Evolutionary conservation across 64 coral and sea anemone species (phyloP), one percentile per base, ranked within the genome.

Genomic region (Platygyra sinensis): DNA sequence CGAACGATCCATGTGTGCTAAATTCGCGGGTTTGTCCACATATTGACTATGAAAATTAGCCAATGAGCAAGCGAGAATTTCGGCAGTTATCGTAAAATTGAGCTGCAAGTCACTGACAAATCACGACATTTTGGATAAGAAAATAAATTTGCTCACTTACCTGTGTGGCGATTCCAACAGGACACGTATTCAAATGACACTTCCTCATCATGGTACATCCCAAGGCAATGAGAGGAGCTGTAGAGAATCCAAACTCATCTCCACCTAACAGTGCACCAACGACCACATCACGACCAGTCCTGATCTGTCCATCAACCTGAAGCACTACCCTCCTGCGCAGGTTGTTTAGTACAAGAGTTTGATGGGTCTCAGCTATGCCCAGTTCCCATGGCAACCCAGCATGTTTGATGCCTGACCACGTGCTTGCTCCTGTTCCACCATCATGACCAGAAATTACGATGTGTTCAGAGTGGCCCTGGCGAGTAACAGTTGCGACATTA

Each of bases 361-460:
- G 96, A 73, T 98, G 96, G 38, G 96, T 92, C 65, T 98, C 96
- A 15, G 93, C 81, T 5, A 98, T 36, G 64, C 96, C 96, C 16
- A 98, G 96, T 95, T 98, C 96, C 96, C 96, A 98, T 78, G 96
- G 96, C 62, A 98, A 90, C 76, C 96, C 96, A 29, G 96, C 96
- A 86, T 98, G 96, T 49, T 98, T 98, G 50, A 98, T 94, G 5
- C 96, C 96, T 46, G 96, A 94, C 96, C 96, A 98, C 19, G 96
- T 95, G 33, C 96, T 98, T 0, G 96, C 96, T 0, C 96, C 96
- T 88, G 96, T 98, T 22, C 96, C 96, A 73, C 96, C 96, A 62
- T 98, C 96, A 32, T 98, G 96, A 82, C 96, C 96, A 14, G 96
- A 98, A 77, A 98, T 86, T 2, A 93, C 90, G 32, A 98, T 98